A percentile compares a stretch with the other conserved stretches of the same genome.
These are phyloP conservation scores for Xiphophorus maculatus DNA, from an alignment of 2,113 vertebrate genomes.

Conservation along the genomic window DNA sequence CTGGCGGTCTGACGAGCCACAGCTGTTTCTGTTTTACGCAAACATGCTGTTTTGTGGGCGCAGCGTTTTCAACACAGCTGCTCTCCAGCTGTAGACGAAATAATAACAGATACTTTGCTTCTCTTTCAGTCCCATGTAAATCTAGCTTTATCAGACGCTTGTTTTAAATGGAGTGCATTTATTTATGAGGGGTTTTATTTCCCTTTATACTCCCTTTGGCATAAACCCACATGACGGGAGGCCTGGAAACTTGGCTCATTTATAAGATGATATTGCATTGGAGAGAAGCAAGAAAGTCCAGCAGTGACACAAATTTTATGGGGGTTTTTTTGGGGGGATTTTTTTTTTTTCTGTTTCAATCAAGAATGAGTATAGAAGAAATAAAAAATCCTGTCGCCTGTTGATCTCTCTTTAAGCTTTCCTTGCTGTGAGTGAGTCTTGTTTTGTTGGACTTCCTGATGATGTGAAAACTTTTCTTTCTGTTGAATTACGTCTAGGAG, in stretches of 20 bases:
- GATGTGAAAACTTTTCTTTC: neutral
- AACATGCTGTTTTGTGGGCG: neutral
- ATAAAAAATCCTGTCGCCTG: neutral
- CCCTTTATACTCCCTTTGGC: neutral
- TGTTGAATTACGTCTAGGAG: neutral
- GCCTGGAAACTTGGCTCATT: no score
- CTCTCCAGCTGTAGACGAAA: neutral
- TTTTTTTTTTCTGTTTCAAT: no score
- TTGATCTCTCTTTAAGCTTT: neutral
- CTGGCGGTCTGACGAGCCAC: neutral
- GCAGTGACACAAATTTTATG: no score
- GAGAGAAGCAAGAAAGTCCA: no score
- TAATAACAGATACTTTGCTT: neutral
- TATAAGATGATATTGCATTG: no score
- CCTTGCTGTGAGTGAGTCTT: neutral
- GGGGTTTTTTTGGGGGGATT: no score
- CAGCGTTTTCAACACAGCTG: neutral
- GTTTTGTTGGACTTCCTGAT: neutral
- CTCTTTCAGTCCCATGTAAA: neutral
- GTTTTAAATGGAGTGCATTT: neutral
- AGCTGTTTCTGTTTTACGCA: neutral
- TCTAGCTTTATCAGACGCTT: neutral
- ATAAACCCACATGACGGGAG: no score
- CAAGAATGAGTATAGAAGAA: no score
- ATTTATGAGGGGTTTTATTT: neutral